Percentiles rank a stretch among this genome's conserved stretches.
phyloP scores from a whole-genome alignment of 2,888 invertebrate genomes.

The Serripes groenlandicus region DNA sequence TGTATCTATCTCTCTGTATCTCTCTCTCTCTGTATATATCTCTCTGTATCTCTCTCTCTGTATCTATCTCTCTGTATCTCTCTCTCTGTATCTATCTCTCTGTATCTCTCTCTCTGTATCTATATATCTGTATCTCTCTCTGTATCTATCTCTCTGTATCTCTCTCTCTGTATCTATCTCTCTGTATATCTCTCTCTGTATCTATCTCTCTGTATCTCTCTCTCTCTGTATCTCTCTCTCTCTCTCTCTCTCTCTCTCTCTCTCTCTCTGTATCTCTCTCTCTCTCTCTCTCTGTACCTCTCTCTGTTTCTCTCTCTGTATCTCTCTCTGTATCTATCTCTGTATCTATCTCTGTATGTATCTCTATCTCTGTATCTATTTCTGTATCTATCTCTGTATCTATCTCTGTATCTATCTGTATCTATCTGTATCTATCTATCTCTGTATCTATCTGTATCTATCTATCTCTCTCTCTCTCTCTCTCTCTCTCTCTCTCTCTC shows the following conservation, averaged over 20 bases:
- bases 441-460: not conserved
- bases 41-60: not conserved
- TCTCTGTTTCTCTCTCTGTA: not conserved
- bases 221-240: not conserved
- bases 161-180: not conserved
- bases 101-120: not conserved
- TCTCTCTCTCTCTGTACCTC: not conserved
- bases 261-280: not conserved
- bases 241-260: not conserved
- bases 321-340: not conserved
- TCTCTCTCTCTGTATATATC: too few species aligned
- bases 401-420: too few species aligned
- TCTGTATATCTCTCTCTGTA: not conserved
- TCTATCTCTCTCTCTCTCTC: not conserved
- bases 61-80: not conserved
- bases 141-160: not conserved
- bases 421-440: not conserved
- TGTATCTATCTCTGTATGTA: not conserved
- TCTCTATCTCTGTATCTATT: not conserved
- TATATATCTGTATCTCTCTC: not conserved
- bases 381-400: not conserved
- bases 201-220: too few species aligned
- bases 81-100: not conserved
- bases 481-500: not conserved
- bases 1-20: not conserved